Conservation (phyloP, 1,140 invertebrate species). For the Drosophila prosaltans region DNA sequence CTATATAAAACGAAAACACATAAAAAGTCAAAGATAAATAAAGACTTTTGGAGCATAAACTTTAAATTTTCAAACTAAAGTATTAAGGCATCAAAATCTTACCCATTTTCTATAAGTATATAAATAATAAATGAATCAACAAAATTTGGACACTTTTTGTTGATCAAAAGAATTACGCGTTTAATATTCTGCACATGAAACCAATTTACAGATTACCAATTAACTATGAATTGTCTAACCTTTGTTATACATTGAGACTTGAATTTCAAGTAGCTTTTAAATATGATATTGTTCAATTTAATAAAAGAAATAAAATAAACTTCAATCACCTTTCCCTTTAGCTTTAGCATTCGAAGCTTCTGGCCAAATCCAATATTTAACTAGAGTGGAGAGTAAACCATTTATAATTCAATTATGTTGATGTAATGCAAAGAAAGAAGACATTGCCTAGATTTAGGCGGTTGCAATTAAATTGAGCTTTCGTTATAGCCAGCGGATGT, state of each 20-base stretch:
- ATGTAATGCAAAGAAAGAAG: background rate
- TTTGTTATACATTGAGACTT: constrained; percentile 5
- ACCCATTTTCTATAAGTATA: background rate
- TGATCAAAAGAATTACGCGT: background rate
- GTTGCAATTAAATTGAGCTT: constrained; percentile 10
- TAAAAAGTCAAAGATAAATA: constrained; percentile 9
- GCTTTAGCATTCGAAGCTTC: background rate
- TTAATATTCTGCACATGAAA: constrained; percentile 18
- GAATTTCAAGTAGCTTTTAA: constrained; percentile 15
- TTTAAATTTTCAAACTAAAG: background rate
- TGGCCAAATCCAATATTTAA: constrained; percentile 40
- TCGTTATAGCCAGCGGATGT: constrained; percentile 43
- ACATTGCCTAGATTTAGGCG: constrained; percentile 1
- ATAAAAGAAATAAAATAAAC: background rate
- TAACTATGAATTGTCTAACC: constrained; percentile 20
- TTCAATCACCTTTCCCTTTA: too few relatives aligned
- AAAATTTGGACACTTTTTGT: background rate
- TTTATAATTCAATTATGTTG: constrained; percentile 68
- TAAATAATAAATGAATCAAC: background rate
- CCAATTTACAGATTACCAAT: constrained; percentile 21
- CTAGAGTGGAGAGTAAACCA: constrained; percentile 22
- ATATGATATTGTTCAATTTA: constrained; percentile 1
- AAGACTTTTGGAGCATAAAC: background rate
- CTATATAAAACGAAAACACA: background rate
- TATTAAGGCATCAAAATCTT: background rate